Base-by-base conservation (phyloP, 2,888 invertebrate species). In the Drosophila meridionalis region DNA sequence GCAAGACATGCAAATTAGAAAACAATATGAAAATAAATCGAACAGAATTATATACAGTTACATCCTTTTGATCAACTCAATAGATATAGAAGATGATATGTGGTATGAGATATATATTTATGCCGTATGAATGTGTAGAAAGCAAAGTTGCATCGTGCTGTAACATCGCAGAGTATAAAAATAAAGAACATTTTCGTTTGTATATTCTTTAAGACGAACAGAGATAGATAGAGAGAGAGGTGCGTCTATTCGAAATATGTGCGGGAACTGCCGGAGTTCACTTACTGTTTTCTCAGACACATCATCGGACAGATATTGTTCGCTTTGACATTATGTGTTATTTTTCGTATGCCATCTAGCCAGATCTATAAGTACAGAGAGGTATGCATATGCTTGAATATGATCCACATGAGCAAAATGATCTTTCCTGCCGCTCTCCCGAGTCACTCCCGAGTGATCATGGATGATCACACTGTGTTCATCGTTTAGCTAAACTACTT, bases 251-350 rank as follows among this genome's bases (percentile, higher is more conserved):
- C 14, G 61, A 60, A 53, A 8, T 56, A 30, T 3, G 52, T 34
- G 45, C 20, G 32, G 14, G 42, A 20, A 60, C 55, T 53, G 55
- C 26, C 43, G 7, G 14, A 9, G 75, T 61, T 32, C 80, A 98
- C 99, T 98, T 96, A 99, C 99, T 99, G 99, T 95, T 99, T 99
- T 94, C 97, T 98, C 90, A 99, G 96, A 94, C 98, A 98, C 90
- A 98, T 99, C 97, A 98, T 97, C 67, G 99, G 99, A 94, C 99
- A 99, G 91, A 99, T 96, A 95, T 99, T 99, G 95, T 98, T 99
- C 91, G 98, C 98, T 95, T 99, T 99, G 92, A 98, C 98, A 95
- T 99, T 99, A 95, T 99, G 98, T 78, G 99, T 98, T 93, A 99
- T 98, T 94, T 95, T 95, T 94, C 99, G 95, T 91, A 99, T 95